Conservation (phyloP, 2,797 vertebrate genomes). For the Rhinichthys osculus region DNA sequence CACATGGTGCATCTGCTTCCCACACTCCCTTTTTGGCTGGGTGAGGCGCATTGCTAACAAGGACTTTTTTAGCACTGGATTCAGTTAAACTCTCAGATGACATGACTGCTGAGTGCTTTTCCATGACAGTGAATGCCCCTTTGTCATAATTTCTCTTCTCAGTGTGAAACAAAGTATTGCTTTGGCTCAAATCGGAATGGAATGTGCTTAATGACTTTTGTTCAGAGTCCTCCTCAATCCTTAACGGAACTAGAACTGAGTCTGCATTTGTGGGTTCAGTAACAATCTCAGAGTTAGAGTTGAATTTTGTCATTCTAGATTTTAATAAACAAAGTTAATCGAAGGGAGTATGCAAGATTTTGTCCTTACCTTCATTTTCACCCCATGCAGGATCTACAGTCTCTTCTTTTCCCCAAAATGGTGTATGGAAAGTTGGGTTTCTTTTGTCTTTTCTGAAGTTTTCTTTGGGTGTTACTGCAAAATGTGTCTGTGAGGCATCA, state of each 20-base stretch:
- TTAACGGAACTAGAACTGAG: slow-evolving; percentile 18
- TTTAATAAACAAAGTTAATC: not conserved
- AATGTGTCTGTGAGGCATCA: not conserved
- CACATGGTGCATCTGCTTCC: slow-evolving; percentile 34
- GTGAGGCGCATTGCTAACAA: slow-evolving; percentile 64
- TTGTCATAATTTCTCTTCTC: slow-evolving; percentile 35
- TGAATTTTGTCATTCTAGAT: not conserved
- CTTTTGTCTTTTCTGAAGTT: slow-evolving; percentile 20
- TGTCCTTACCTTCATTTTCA: slow-evolving; percentile 46
- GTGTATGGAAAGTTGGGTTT: not conserved
- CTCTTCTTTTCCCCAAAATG: slow-evolving; percentile 7
- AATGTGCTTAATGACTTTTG: slow-evolving; percentile 31
- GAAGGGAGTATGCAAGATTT: not conserved
- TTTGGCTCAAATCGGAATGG: slow-evolving; percentile 35
- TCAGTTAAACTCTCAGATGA: slow-evolving; percentile 45
- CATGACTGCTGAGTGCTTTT: slow-evolving; percentile 37
- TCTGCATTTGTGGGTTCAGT: slow-evolving; percentile 12
- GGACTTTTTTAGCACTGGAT: slow-evolving; percentile 43
- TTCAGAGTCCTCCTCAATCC: slow-evolving; percentile 44
- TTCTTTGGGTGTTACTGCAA: not conserved
- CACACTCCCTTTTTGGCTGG: slow-evolving; percentile 55
- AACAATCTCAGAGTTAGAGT: slow-evolving; percentile 10
- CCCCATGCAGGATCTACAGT: not conserved
- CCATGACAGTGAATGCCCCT: slow-evolving; percentile 24
- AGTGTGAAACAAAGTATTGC: slow-evolving; percentile 13